Evolutionary conservation across 2,888 invertebrate genomes (phyloP), one percentile per base, ranked within the genome.

Genomic region (Sipha maydis): DNA sequence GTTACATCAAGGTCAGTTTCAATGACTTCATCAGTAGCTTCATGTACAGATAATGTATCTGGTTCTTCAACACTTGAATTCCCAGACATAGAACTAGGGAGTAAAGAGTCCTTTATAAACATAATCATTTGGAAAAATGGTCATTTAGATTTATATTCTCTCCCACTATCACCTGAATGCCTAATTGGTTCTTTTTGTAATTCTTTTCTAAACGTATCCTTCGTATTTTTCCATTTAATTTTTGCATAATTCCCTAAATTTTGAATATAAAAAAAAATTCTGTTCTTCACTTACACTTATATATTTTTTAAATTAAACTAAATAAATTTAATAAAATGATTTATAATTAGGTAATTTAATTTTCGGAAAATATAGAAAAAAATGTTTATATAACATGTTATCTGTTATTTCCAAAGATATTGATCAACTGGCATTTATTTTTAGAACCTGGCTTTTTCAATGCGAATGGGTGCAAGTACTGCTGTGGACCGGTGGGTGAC

Each of bases 391-490:
- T 9, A 54, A 54, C 14, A 54, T 14, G 7, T 54, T 69, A 69
- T n/a, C n/a, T 69, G 69, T n/a, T 69, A 17, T 69, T 69, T n/a
- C n/a, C 19, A 69, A n/a, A 69, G 69, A 69, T 69, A n/a, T 69
- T 69, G 25, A 69, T 69, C n/a, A 69, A 69, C n/a, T 69, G 69
- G 69, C n/a, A 5, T n/a, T 69, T 69, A 3, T 69, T 69, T 69
- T n/a, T n/a, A 4, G 19, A 69, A 69, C n/a, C 19, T 69, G 69
- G 69, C n/a, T 69, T 69, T 69, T 69, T 69, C 69, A 69, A 69
- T 69, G 69, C 8, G 69, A 69, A 69, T 69, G 69, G 69, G n/a
- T n/a, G 69, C n/a, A n/a, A n/a, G n/a, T n/a, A 69, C 69, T n/a
- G n/a, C n/a, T n/a, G n/a, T n/a, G n/a, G n/a, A n/a, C n/a, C n/a